phyloP scores from a whole-genome alignment of 1,140 invertebrate genomes.

The Caenorhabditis remanei region DNA sequence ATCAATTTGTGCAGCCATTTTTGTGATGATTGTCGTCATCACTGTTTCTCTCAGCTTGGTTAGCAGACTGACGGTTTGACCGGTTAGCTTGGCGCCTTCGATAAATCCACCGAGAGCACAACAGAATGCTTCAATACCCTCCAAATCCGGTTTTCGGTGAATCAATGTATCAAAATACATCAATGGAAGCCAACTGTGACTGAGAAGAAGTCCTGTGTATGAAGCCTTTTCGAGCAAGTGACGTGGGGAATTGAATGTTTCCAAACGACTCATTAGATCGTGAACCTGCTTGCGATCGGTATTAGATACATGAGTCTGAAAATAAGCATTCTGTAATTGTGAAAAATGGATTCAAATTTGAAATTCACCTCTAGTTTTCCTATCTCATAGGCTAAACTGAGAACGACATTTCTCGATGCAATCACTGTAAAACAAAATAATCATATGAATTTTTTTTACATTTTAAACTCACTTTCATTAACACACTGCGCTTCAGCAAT shows the following conservation, averaged over 20 bases:
- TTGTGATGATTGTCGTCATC: neutral
- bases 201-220: neutral
- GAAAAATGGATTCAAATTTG: too few species aligned
- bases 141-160: neutral
- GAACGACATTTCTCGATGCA: neutral
- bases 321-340: too few species aligned
- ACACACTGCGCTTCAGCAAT: slow-evolving; percentile 32
- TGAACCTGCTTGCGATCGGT: neutral
- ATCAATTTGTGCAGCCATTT: slow-evolving; percentile 23
- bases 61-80: neutral
- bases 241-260: slow-evolving; percentile 4
- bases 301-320: neutral
- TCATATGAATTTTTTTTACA: too few species aligned
- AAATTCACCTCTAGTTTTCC: neutral
- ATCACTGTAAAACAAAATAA: neutral
- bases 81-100: neutral
- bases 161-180: slow-evolving; percentile 8
- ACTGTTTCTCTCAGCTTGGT: neutral
- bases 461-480: slow-evolving; percentile 9
- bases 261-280: slow-evolving; percentile 19
- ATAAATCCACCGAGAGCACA: slow-evolving; percentile 9
- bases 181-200: neutral
- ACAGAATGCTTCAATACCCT: slow-evolving; percentile 1
- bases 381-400: slow-evolving; percentile 5
- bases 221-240: neutral